Percentiles rank a stretch among this genome's conserved stretches.
phyloP scores from a whole-genome alignment of 1,140 invertebrate species.

The Propsilocerus akamusi region DNA sequence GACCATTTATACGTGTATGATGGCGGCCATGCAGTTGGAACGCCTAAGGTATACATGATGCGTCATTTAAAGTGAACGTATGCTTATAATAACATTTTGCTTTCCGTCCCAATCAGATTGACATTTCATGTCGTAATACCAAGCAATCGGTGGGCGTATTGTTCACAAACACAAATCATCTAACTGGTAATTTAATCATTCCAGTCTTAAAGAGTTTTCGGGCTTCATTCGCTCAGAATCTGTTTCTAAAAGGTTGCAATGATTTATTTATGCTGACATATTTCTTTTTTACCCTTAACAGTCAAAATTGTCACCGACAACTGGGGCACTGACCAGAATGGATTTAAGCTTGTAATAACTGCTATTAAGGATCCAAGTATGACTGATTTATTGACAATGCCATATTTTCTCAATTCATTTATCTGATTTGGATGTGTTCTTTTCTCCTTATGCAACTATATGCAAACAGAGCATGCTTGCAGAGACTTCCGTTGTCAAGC shows the following conservation, averaged over 20 bases:
- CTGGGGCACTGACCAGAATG: constrained; percentile 78
- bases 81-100: neutral
- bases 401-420: neutral
- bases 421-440: neutral
- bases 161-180: constrained; percentile 79
- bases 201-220: too few relatives aligned
- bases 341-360: constrained; percentile 83
- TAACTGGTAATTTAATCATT: too few relatives aligned
- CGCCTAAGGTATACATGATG: constrained; percentile 73
- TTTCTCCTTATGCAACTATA: constrained; percentile 1
- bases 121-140: constrained; percentile 78
- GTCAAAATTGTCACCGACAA: constrained; percentile 83
- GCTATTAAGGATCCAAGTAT: constrained; percentile 80
- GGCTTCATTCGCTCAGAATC: too few relatives aligned
- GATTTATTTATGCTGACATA: too few relatives aligned
- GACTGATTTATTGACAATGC: constrained; percentile 4
- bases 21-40: constrained; percentile 71
- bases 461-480: constrained; percentile 54
- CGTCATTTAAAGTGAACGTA: too few relatives aligned
- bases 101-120: constrained; percentile 41
- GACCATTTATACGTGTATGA: constrained; percentile 86
- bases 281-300: too few relatives aligned
- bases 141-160: constrained; percentile 68
- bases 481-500: constrained; percentile 72
- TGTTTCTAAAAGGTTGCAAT: too few relatives aligned